phyloP scores from a whole-genome alignment of 2,888 invertebrate species.

The Elmis aenea region DNA sequence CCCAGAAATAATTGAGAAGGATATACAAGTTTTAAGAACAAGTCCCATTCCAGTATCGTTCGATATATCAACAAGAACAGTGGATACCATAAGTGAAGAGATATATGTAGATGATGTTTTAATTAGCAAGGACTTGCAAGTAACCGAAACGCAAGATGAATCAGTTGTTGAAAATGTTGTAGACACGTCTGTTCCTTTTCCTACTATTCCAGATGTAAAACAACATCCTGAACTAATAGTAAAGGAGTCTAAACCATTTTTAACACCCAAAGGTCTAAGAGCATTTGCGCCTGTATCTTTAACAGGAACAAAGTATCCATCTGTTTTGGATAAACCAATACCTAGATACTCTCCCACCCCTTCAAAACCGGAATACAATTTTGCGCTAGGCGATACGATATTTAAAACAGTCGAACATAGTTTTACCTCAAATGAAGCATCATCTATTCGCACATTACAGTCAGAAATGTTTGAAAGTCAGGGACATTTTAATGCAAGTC shows the following conservation, averaged over 20 bases:
- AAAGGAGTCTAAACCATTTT: constrained; percentile 26
- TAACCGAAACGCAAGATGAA: neutral
- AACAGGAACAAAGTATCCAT: constrained; percentile 29
- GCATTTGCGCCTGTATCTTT: constrained; percentile 32
- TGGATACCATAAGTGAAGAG: neutral
- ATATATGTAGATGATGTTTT: too few relatives aligned
- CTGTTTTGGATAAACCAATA: constrained; percentile 22
- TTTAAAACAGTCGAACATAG: constrained; percentile 32
- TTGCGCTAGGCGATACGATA: constrained; percentile 31
- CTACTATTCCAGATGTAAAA: constrained; percentile 35
- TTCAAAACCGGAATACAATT: constrained; percentile 37
- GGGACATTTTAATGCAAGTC: constrained; percentile 42
- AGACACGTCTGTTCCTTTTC: constrained; percentile 26
- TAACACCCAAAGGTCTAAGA: constrained; percentile 27
- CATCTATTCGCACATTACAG: constrained; percentile 34
- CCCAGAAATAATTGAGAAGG: constrained; percentile 37
- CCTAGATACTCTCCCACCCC: constrained; percentile 17
- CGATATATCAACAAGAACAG: neutral
- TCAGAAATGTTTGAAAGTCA: constrained; percentile 43
- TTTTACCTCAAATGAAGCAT: constrained; percentile 25
- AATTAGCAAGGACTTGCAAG: neutral
- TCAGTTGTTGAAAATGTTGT: neutral
- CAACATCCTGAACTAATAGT: constrained; percentile 27
- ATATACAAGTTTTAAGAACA: constrained; percentile 33
- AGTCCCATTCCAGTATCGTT: constrained; percentile 29